Conservation (phyloP, 1,140 invertebrate genomes). For the Aporrectodea caliginosa region DNA sequence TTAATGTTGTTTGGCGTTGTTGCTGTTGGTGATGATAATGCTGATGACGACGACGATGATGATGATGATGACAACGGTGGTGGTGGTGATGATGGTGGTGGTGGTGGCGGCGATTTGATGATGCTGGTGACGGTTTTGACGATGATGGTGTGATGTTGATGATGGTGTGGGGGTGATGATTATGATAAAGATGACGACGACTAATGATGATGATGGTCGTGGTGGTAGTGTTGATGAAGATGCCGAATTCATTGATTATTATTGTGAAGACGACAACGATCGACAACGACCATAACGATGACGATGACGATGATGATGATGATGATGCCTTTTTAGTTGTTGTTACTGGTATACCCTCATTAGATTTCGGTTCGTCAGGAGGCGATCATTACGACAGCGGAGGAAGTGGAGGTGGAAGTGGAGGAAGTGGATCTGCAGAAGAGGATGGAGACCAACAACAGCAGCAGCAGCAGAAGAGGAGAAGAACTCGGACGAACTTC, state of each 20-base stretch:
- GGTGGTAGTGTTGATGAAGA: neutral
- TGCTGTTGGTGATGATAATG: conserved; percentile 19
- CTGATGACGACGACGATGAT: neutral
- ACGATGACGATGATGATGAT: conserved; percentile 17
- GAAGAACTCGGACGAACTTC: conserved; percentile 49
- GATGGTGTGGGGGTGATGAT: conserved; percentile 28
- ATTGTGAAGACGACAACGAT: neutral
- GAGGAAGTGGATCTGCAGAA: neutral
- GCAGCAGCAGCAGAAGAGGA: neutral
- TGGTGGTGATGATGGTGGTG: conserved; percentile 15
- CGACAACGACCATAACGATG: neutral
- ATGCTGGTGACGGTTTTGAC: no score
- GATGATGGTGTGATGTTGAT: no score
- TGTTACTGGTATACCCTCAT: neutral
- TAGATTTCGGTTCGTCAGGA: neutral
- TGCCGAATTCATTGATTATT: no score
- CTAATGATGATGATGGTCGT: neutral
- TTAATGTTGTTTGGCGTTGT: no score
- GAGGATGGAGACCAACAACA: neutral
- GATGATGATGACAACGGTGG: neutral
- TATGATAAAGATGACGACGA: conserved; percentile 6
- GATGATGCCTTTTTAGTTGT: conserved; percentile 25
- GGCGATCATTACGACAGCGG: no score
- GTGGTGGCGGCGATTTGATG: no score
- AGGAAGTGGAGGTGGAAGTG: neutral